Evolutionary conservation across 2,797 vertebrate genomes (phyloP).

Genomic region (Chaunax sp.): DNA sequence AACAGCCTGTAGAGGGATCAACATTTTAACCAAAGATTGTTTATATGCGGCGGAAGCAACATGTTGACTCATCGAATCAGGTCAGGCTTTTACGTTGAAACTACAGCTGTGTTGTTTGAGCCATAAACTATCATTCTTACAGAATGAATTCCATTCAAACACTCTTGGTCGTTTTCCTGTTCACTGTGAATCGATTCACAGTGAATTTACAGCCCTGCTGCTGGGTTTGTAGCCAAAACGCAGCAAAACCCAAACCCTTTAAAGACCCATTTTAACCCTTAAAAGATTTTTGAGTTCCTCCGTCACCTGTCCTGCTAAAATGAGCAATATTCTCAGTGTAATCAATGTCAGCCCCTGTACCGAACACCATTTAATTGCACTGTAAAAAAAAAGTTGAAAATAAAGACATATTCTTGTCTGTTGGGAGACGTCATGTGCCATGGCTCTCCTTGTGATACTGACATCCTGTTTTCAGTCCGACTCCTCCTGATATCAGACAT

Average conservation of each 20-base stretch:
- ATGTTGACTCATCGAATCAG: neutral
- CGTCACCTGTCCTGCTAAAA: neutral
- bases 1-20: neutral
- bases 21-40: neutral
- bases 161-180: neutral
- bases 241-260: neutral
- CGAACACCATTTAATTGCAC: neutral
- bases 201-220: neutral
- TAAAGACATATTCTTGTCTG: neutral
- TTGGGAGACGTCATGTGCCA: neutral
- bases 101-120: neutral
- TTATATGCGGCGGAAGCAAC: slow-evolving; percentile 7
- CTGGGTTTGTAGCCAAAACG: neutral
- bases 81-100: neutral
- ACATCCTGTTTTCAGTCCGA: neutral
- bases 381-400: neutral
- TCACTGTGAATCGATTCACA: neutral
- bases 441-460: neutral
- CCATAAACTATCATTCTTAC: neutral
- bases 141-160: neutral
- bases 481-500: neutral
- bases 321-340: neutral
- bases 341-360: neutral
- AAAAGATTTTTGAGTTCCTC: neutral
- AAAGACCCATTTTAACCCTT: neutral